Evolutionary conservation across 2,888 invertebrate genomes (phyloP).

Genomic region (Cyrtodaria siliqua): DNA sequence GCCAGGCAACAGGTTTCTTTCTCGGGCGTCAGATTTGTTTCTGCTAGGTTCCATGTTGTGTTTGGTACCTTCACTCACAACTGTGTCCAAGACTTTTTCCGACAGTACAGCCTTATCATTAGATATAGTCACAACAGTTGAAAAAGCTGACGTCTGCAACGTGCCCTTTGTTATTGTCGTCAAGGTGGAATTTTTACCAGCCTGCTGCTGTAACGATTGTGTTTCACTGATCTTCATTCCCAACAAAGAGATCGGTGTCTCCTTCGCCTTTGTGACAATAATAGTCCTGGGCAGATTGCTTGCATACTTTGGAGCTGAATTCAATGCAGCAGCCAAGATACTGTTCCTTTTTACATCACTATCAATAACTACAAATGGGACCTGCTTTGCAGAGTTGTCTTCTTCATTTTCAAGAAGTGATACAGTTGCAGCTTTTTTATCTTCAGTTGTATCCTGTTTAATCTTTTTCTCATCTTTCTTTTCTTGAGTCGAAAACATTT

Average conservation of each 20-base stretch:
- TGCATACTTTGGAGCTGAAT: conserved; percentile 28
- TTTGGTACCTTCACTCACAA: background rate
- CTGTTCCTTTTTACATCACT: conserved; percentile 5
- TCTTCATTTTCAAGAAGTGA: too few species aligned
- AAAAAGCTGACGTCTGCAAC: background rate
- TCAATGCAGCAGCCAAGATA: conserved; percentile 27
- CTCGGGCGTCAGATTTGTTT: too few species aligned
- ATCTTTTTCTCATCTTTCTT: background rate
- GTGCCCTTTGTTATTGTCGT: too few species aligned
- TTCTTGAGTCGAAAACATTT: background rate
- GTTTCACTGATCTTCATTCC: background rate
- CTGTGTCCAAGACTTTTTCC: background rate
- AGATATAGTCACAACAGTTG: background rate
- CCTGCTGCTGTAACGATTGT: too few species aligned
- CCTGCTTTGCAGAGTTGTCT: background rate
- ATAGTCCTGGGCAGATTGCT: background rate
- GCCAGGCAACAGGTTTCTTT: background rate
- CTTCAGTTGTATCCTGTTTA: background rate
- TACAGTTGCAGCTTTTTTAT: background rate
- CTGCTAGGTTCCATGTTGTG: too few species aligned
- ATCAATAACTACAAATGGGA: background rate
- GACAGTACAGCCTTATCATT: background rate
- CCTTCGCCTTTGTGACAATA: background rate
- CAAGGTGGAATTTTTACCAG: too few species aligned
- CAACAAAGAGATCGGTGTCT: background rate